Conservation (phyloP, 2,888 invertebrate genomes). For the Pycnomerus fuliginosus region DNA sequence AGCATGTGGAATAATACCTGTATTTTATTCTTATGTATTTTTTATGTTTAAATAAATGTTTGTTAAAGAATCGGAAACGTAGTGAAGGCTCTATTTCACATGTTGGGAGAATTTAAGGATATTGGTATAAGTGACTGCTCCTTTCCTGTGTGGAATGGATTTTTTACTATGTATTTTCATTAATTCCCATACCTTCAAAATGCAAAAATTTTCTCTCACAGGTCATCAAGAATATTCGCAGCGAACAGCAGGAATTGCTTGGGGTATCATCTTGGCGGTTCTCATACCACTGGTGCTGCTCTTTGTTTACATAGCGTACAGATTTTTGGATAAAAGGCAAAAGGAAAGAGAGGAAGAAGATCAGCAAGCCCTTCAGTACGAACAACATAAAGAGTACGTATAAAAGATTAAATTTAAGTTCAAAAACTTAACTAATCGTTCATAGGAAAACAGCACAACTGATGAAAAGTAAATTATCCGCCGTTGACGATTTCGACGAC, state of each 20-base stretch:
- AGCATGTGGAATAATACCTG: conserved; percentile 36
- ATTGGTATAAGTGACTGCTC: conserved; percentile 39
- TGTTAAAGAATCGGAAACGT: conserved; percentile 15
- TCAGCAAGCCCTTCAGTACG: conserved; percentile 26
- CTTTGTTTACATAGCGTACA: conserved; percentile 56
- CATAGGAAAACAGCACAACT: conserved; percentile 42
- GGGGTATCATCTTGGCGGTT: conserved; percentile 74
- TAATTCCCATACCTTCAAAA: conserved; percentile 11
- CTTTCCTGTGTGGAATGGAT: conserved; percentile 44
- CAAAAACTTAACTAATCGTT: conserved; percentile 11
- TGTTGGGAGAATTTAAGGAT: conserved; percentile 39
- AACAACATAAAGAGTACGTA: conserved; percentile 22
- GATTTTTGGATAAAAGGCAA: conserved; percentile 41
- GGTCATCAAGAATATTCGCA: conserved; percentile 80
- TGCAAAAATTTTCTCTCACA: conserved; percentile 40
- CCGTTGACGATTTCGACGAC: conserved; percentile 41
- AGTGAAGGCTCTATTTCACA: conserved; percentile 45
- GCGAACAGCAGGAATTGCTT: conserved; percentile 74
- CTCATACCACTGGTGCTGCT: conserved; percentile 73
- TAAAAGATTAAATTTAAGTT: conserved; percentile 3
- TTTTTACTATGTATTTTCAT: conserved; percentile 30
- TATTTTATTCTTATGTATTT: conserved; percentile 11
- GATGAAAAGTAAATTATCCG: conserved; percentile 43
- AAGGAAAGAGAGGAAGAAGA: conserved; percentile 38
- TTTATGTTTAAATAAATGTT: conserved; percentile 28